Percentiles rank a stretch among this genome's conserved stretches.
Evolutionary conservation across 2,888 invertebrate species (phyloP).

Genomic region (Nomada flava): DNA sequence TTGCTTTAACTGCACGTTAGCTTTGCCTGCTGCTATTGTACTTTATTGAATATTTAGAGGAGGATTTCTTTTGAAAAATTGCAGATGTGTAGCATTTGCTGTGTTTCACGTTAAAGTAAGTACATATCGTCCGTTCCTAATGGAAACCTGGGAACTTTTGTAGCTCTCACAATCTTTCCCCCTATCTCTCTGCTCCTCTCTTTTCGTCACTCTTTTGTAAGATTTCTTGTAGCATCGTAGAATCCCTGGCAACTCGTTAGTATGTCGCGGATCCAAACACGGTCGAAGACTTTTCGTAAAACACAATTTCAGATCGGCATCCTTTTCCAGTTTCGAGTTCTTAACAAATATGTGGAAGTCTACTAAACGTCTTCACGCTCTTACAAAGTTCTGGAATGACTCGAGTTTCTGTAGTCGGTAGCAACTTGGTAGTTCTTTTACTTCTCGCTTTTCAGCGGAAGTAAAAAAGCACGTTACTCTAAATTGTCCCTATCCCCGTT

Average conservation of each 20-base stretch:
- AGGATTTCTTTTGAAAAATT: slow-evolving; percentile 5
- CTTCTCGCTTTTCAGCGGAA: slow-evolving; percentile 24
- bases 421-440: slow-evolving; percentile 38
- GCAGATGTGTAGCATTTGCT: not conserved
- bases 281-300: slow-evolving; percentile 16
- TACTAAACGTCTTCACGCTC: slow-evolving; percentile 40
- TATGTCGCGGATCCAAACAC: slow-evolving; percentile 4
- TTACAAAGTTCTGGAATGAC: slow-evolving; percentile 57
- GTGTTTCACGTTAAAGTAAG: not conserved
- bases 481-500: slow-evolving; percentile 27
- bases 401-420: slow-evolving; percentile 53
- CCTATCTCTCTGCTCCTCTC: no score
- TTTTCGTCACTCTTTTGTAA: not conserved
- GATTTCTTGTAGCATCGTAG: slow-evolving; percentile 6
- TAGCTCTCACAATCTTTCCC: not conserved
- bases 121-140: slow-evolving; percentile 14
- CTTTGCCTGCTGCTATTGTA: not conserved
- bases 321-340: slow-evolving; percentile 54
- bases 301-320: slow-evolving; percentile 31
- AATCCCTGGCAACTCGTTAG: slow-evolving; percentile 29
- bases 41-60: not conserved
- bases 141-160: slow-evolving; percentile 5
- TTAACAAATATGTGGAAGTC: slow-evolving; percentile 59
- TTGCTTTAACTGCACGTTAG: not conserved
- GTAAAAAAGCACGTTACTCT: slow-evolving; percentile 36